Evolutionary conservation across 2,113 vertebrate species (phyloP), one percentile per base, ranked within the genome.

Genomic region (Pachyramphus minor): DNA sequence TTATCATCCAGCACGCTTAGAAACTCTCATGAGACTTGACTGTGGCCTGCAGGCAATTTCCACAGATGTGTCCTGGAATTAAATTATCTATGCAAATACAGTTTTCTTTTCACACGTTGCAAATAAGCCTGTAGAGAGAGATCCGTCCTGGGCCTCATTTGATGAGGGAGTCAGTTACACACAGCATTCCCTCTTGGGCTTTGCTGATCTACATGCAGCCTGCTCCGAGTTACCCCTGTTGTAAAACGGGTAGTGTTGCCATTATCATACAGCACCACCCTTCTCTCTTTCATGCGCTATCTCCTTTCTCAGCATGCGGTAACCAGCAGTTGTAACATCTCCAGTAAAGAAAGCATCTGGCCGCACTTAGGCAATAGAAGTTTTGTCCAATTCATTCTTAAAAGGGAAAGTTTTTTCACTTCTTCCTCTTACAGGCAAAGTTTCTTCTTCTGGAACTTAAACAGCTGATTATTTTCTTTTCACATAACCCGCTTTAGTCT

Each of bases 11-110:
- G 52, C 74, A 72, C 21, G 17, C 74, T 87, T 27, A 35, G 52
- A 84, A 94, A 31, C 60, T 93, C 90, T 63, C 81, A 64, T 64
- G 90, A 67, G 92, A 68, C 81, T 47, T 35, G 39, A 31, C 21
- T 35, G 53, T 75, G 84, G 64, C 92, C 92, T 76, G 74, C 92
- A 91, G 95, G 95, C 96, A 82, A 64, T 67, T 87, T 91, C 77
- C 62, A 75, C 84, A 89, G 92, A 87, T 94, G 77, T 77, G 53
- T 82, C 96, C 93, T 64, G 50, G 69, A 84, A 94, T 93, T 42
- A 89, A 87, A 89, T 89, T 84, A 41, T 75, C 81, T 67, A 89
- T 94, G 95, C 84, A 96, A 95, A 96, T 63, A 59, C 0, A 37
- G 64, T 59, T 94, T 89, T 92, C 89, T 74, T 89, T 94, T 84